A percentile compares a stretch with the other conserved stretches of the same genome.
Evolutionary conservation across 2,888 invertebrate species (phyloP).

Genomic region (Balanococcus diminutus): DNA sequence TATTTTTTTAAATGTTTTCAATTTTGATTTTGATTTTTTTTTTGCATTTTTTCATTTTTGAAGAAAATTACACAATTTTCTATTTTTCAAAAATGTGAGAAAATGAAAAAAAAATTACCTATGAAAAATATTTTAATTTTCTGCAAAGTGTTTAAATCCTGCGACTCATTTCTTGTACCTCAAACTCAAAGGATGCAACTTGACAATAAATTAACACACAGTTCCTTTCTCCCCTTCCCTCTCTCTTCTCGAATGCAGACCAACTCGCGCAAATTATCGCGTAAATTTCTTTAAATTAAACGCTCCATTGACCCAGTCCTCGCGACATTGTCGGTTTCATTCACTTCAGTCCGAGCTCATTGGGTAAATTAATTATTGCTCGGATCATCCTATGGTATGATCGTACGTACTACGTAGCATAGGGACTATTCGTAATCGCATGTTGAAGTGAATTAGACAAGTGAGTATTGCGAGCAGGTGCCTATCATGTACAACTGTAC

Average conservation of each 20-base stretch:
- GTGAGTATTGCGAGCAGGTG: too few species aligned
- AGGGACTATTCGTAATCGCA: too few species aligned
- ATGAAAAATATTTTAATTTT: not conserved
- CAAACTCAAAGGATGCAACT: not conserved
- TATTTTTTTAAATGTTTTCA: too few species aligned
- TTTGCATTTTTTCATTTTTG: too few species aligned
- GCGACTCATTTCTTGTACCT: too few species aligned
- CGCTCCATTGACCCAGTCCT: not conserved
- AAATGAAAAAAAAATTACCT: not conserved
- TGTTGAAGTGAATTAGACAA: too few species aligned
- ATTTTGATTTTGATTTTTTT: too few species aligned
- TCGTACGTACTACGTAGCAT: too few species aligned
- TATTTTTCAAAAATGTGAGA: too few species aligned
- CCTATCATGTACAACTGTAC: not conserved
- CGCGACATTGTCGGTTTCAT: not conserved
- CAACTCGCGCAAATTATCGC: not conserved
- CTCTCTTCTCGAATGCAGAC: not conserved
- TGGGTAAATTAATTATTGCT: not conserved
- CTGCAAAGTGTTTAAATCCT: too few species aligned
- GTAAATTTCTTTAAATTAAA: not conserved
- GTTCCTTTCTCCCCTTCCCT: not conserved
- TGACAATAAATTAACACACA: not conserved
- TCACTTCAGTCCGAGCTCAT: not conserved
- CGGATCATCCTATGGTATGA: too few species aligned
- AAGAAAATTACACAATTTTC: too few species aligned